Evolutionary conservation across 2,888 invertebrate species (phyloP), one percentile per base, ranked within the genome.

Genomic region (Apotomis capreana): DNA sequence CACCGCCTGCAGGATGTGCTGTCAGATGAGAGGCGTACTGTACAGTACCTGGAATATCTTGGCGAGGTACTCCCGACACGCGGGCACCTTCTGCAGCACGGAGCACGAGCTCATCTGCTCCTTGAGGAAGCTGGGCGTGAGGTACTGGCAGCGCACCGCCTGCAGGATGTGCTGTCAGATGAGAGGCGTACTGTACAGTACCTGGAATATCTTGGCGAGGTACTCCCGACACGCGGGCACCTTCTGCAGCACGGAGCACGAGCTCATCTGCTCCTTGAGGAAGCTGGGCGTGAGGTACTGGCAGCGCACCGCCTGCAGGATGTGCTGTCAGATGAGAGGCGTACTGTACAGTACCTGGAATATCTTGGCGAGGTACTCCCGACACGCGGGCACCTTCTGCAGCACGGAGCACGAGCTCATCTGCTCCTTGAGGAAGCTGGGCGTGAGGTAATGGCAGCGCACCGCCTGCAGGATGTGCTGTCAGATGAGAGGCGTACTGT

Each of bases 31-130:
- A n/a, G n/a, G n/a, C n/a, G n/a, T n/a, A n/a, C n/a, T 4, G 9
- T 49, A 9, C 9, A 9, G 8, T 78, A 95, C 95, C 94, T 96
- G 96, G 85, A 98, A 97, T 87, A 98, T 98, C 87, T 96, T 96
- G 36, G 97, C 97, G 77, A 98, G 94, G 89, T 98, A 98, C 84
- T 98, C 97, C 75, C 97, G 94, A 81, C 98, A 98, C 4, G 97
- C 97, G 3, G 98, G 98, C 57, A 96, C 96, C 86, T 97, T 97
- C 83, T 96, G 96, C 59, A 98, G 93, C 12, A 98, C 96, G 74
- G 96, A 96, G 87, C 98, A 98, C 81, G 97, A 97, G 82, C 96
- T 96, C 95, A 98, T 97, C 91, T 98, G 98, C 77, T 98, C 97
- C 78, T 97, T 96, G 61, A 98, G 94, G 89, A 98, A 98, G 83